Evolutionary conservation across 2,113 vertebrate genomes (phyloP).

Genomic region (Ageneiosus marmoratus): DNA sequence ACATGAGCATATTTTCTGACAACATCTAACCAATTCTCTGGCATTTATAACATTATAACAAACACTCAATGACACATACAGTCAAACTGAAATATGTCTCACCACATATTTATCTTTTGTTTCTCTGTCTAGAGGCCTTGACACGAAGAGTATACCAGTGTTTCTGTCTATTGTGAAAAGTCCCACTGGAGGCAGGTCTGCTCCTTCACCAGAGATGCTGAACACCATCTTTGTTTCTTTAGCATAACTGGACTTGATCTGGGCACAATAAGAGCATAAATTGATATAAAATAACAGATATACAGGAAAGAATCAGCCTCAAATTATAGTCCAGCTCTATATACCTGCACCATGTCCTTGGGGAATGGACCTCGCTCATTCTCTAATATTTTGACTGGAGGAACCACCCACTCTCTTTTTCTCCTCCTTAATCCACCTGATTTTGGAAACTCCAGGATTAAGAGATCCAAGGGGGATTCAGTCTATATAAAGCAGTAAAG

Average conservation of each 20-base stretch:
- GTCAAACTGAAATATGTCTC: not conserved
- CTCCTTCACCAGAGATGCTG: slow-evolving; percentile 69
- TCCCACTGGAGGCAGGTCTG: slow-evolving; percentile 48
- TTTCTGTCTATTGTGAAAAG: slow-evolving; percentile 59
- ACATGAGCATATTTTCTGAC: no score
- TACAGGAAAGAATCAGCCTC: not conserved
- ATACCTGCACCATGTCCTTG: slow-evolving; percentile 52
- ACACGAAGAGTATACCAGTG: slow-evolving; percentile 57
- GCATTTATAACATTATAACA: not conserved
- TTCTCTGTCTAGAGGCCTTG: slow-evolving; percentile 67
- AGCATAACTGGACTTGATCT: slow-evolving; percentile 62
- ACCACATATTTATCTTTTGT: slow-evolving; percentile 47
- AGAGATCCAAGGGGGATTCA: slow-evolving; percentile 6
- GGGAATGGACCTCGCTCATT: slow-evolving; percentile 62
- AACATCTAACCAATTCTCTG: no score
- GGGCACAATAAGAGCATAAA: slow-evolving; percentile 15
- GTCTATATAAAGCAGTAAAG: slow-evolving; percentile 43
- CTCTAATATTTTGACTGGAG: slow-evolving; percentile 52
- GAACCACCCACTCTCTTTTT: slow-evolving; percentile 75
- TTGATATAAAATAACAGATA: not conserved
- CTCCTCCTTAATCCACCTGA: slow-evolving; percentile 59
- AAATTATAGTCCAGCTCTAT: not conserved
- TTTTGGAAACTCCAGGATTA: slow-evolving; percentile 62
- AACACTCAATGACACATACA: not conserved
- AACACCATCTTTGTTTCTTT: slow-evolving; percentile 52